A percentile compares a stretch with the other conserved stretches of the same genome.
These are phyloP conservation scores for Orchestia grillus DNA, from an alignment of 1,140 invertebrate genomes.

Conservation along the genomic window DNA sequence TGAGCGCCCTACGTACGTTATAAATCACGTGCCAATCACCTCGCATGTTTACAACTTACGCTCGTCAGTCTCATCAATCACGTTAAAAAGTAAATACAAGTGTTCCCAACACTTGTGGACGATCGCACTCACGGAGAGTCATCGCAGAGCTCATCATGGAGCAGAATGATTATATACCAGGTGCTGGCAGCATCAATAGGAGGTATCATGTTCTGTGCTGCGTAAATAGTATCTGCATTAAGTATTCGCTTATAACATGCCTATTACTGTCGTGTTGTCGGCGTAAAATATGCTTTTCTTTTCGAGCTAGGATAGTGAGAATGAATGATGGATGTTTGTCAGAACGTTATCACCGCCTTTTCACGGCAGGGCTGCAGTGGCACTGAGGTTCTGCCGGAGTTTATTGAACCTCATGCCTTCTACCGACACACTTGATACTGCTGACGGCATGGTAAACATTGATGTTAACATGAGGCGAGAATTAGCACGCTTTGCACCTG, in stretches of 20 bases:
- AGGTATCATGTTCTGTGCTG: neutral
- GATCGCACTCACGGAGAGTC: neutral
- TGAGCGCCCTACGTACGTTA: neutral
- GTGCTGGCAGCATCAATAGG: neutral
- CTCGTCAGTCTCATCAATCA: slow-evolving; percentile 19
- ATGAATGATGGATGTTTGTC: neutral
- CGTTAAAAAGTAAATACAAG: slow-evolving; percentile 1
- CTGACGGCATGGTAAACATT: neutral
- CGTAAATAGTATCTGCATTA: neutral
- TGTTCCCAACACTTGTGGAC: neutral
- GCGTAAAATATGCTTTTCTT: neutral
- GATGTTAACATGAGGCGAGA: neutral
- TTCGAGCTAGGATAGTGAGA: neutral
- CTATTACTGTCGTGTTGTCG: neutral
- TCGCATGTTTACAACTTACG: neutral
- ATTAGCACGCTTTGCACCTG: neutral
- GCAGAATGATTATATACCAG: neutral
- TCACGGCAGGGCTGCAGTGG: neutral
- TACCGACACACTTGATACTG: neutral
- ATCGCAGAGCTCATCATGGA: neutral
- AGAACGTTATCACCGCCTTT: neutral
- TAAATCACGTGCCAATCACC: neutral
- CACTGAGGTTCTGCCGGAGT: neutral
- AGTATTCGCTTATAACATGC: neutral
- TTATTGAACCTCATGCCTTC: neutral